Percentiles rank a stretch among this genome's conserved stretches.
Conservation (phyloP, 1,140 invertebrate species). For the Heliothis subflexa region DNA sequence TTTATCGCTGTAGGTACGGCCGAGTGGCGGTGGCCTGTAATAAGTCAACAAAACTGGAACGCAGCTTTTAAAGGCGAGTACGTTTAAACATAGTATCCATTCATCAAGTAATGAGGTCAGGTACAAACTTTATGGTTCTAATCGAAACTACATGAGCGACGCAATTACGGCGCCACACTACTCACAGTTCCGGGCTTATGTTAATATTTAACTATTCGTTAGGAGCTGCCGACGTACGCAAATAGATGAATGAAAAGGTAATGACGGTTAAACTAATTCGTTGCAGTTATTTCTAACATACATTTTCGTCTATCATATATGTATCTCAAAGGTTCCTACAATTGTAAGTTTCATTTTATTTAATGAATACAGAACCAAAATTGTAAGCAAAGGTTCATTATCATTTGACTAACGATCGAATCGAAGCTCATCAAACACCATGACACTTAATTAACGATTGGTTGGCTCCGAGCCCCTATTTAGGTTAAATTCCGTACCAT, state of each 20-base stretch:
- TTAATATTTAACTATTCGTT: conserved; percentile 2
- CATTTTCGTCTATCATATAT: neutral
- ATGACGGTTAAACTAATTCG: neutral
- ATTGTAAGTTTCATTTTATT: neutral
- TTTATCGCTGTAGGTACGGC: too few relatives aligned
- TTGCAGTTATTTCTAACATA: neutral
- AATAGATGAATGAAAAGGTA: neutral
- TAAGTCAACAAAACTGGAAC: too few relatives aligned
- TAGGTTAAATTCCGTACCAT: conserved; percentile 37
- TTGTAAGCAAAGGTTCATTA: conserved; percentile 10
- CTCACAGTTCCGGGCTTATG: neutral
- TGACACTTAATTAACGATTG: conserved; percentile 46
- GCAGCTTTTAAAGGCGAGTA: conserved; percentile 35
- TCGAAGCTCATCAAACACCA: conserved; percentile 39
- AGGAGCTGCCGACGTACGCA: neutral
- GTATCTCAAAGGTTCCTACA: too few relatives aligned
- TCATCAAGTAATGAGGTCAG: neutral
- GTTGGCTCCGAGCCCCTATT: conserved; percentile 34
- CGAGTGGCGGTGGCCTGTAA: too few relatives aligned
- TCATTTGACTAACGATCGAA: conserved; percentile 35
- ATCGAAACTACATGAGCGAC: conserved; percentile 9
- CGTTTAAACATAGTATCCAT: conserved; percentile 41
- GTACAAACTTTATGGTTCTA: neutral
- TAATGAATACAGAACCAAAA: neutral
- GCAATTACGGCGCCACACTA: conserved; percentile 2